Evolutionary conservation across 2,113 vertebrate species (phyloP), one percentile per base, ranked within the genome.

Genomic region (Ariopsis seemanni): DNA sequence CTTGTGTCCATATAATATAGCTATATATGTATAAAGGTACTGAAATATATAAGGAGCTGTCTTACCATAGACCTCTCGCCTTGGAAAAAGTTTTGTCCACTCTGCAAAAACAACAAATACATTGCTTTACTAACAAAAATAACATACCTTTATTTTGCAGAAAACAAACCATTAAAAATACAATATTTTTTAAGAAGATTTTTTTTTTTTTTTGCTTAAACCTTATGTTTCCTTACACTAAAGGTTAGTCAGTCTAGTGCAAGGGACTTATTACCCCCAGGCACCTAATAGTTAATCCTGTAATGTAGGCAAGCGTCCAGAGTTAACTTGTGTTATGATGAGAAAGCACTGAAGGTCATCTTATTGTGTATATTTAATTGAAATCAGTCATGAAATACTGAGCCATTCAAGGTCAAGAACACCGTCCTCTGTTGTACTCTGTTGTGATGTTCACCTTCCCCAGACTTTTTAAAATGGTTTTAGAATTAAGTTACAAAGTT

Each of bases 81-180:
- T 90, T 93, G 88, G 93, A 94, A 87, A 93, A 93, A 86, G 85
- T 92, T 91, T 92, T 95, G 91, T 95, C 94, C 52, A 90, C 89
- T 86, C 95, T 95, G 85, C 4, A 91, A 72, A 90, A 58, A 93
- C 62, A 91, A 71, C 90, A 78, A 89, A 34, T 1, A 48, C 83
- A 58, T 1, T 69, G 18, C 30, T 25, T 72, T 18, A 84, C 18
- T 48, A 7, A 48, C n/a, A 30, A 55, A 63, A 84, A 83, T 30
- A 53, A 83, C 5, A 65, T 10, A 1, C 17, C 9, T 62, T 22
- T 22, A 82, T 63, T n/a, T 83, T 53, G 57, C 42, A 84, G 63
- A 27, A 71, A 25, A 27, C 48, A 67, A 48, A 42, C 25, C 14
- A 27, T 79, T 55, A n/a, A 14, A 52, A n/a, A 22, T 77, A 25